These are phyloP conservation scores for Hucho hucho DNA, from an alignment of 2,113 vertebrate genomes.

Conservation along the genomic window DNA sequence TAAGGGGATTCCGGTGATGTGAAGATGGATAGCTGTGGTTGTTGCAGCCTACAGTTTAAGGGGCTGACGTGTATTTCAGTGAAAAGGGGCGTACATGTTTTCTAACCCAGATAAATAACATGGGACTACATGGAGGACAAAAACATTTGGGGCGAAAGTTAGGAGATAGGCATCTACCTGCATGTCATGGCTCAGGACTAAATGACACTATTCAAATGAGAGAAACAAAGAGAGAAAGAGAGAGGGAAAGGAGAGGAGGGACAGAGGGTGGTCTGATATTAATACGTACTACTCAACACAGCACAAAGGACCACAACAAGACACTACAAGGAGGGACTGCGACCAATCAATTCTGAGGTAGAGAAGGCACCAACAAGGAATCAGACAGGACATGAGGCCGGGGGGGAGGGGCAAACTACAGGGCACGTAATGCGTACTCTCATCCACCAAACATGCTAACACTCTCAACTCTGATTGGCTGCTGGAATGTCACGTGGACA, in stretches of 20 bases:
- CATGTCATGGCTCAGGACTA: background rate
- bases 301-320: conserved; percentile 76
- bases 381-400: conserved; percentile 21
- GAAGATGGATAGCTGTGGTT: background rate
- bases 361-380: conserved; percentile 24
- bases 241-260: conserved; percentile 5
- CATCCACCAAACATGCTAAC: background rate
- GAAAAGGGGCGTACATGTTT: background rate
- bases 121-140: background rate
- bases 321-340: conserved; percentile 42
- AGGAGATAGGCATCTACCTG: background rate
- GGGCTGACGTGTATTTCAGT: background rate
- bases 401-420: conserved; percentile 29
- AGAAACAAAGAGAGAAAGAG: conserved; percentile 11
- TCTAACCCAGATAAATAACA: background rate
- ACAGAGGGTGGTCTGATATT: conserved; percentile 22
- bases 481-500: conserved; percentile 29
- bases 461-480: no score
- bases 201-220: background rate
- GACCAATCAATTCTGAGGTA: conserved; percentile 6
- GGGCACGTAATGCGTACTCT: conserved; percentile 35
- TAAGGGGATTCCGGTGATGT: background rate
- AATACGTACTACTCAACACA: conserved; percentile 54
- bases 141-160: conserved; percentile 1
- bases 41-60: background rate